Base-by-base conservation (phyloP, 2,888 invertebrate species). In the Carpatolechia fugitivella region DNA sequence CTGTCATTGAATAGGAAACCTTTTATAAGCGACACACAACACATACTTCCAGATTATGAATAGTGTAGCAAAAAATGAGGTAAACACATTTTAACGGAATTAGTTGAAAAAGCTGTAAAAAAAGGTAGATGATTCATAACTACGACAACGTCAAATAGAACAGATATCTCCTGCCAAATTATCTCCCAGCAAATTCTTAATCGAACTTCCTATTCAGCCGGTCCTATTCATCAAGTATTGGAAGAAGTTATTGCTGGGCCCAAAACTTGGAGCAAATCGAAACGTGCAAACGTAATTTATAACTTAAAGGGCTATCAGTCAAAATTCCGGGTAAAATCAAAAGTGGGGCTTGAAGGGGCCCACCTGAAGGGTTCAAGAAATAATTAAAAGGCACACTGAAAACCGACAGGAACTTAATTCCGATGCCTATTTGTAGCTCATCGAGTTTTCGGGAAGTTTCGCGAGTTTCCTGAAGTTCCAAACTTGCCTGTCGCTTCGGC, bases 301-400 rank as follows among this genome's bases (percentile, higher is more conserved):
- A 57, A 57, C 20, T 54, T 56, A 41, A 51, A 49, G 30, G 36
- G 46, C 54, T 54, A 57, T 57, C 56, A 54, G 56, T 57, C 56
- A 57, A 54, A 54, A 57, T 54, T 56, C 38, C 30, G 20, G 33
- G 48, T 13, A 48, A 33, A 48, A 33, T 30, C 48, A 33, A 57
- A 55, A 57, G 55, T 57, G 48, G 33, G 38, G 24, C 31, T 51
- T 44, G 33, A 60, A 72, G 73, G 76, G 61, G 69, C 71, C 74
- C 76, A 85, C 82, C 84, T 82, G 80, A 72, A 75, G 74, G 78
- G 67, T 71, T 68, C 69, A 65, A 75, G 80, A 80, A 85, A 89
- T 90, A 89, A 90, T 90, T 90, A 90, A 89, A 90, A 89, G 88
- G 85, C 85, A 77, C 72, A 80, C 82, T 74, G 84, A 78, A 82